These are phyloP conservation scores for Bradynema listronoti DNA, from an alignment of 1,140 invertebrate genomes.

Conservation along the genomic window DNA sequence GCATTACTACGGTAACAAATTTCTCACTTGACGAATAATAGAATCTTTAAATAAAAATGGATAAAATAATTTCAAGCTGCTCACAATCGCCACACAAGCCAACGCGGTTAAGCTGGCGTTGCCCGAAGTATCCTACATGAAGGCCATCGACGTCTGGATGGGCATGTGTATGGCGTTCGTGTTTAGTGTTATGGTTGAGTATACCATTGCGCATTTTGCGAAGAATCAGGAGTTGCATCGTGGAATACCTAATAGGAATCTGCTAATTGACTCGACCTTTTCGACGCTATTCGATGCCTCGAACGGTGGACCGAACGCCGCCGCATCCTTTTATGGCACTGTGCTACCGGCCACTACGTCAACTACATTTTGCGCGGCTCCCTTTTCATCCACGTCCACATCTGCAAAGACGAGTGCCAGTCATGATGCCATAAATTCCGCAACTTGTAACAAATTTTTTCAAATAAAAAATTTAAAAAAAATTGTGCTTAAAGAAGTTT, in stretches of 20 bases:
- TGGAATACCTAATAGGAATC: slow-evolving; percentile 25
- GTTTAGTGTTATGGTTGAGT: slow-evolving; percentile 52
- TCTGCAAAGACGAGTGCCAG: not conserved
- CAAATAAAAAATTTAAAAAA: too few species aligned
- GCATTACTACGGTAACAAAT: slow-evolving; percentile 50
- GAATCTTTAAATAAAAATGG: slow-evolving; percentile 10
- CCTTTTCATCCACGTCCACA: slow-evolving; percentile 1
- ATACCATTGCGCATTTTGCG: slow-evolving; percentile 53
- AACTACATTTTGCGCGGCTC: not conserved
- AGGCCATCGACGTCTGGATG: slow-evolving; percentile 50
- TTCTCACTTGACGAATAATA: slow-evolving; percentile 12
- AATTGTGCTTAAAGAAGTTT: too few species aligned
- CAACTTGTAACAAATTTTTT: too few species aligned
- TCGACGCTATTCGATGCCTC: slow-evolving; percentile 48
- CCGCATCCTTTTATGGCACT: not conserved
- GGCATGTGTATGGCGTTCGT: slow-evolving; percentile 43
- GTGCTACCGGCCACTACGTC: not conserved
- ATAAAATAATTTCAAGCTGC: slow-evolving; percentile 30
- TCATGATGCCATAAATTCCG: too few species aligned
- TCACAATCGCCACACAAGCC: slow-evolving; percentile 54
- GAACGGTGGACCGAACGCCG: not conserved
- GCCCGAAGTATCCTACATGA: slow-evolving; percentile 56
- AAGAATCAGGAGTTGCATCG: slow-evolving; percentile 52
- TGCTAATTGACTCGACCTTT: slow-evolving; percentile 47
- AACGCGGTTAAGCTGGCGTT: slow-evolving; percentile 55